Evolutionary conservation across 2,888 invertebrate species (phyloP).

Genomic region (Therioaphis trifolii): DNA sequence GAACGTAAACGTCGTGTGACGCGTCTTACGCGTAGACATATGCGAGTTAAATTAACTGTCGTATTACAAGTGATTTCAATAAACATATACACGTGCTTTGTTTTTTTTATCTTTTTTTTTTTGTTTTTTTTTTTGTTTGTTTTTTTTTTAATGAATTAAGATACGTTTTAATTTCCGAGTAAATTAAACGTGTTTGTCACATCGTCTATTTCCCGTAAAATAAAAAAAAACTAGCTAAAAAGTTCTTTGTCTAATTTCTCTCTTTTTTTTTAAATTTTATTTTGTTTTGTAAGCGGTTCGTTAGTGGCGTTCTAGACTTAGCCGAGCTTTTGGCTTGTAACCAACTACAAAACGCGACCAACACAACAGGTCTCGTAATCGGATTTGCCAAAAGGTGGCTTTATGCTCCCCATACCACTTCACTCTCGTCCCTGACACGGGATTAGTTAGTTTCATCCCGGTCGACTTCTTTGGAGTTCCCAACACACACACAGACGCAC

Average conservation of each 20-base stretch:
- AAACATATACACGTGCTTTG: too few species aligned
- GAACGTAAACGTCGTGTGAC: too few species aligned
- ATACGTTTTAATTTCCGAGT: too few species aligned
- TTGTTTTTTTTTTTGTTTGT: too few species aligned
- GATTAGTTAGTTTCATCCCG: slow-evolving; percentile 41
- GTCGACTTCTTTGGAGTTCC: slow-evolving; percentile 33
- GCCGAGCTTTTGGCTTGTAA: slow-evolving; percentile 52
- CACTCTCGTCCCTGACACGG: neutral
- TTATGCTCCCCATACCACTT: neutral
- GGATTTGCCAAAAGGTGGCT: slow-evolving; percentile 61
- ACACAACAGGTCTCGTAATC: slow-evolving; percentile 59
- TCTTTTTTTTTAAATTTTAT: neutral
- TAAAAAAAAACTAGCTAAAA: neutral
- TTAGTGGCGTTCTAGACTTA: slow-evolving; percentile 49
- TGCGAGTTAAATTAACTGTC: too few species aligned
- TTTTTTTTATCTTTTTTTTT: too few species aligned
- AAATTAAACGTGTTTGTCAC: neutral
- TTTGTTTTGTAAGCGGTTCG: slow-evolving; percentile 29
- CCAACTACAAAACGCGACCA: slow-evolving; percentile 55
- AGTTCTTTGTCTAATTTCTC: neutral
- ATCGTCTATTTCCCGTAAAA: neutral
- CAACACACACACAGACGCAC: too few species aligned
- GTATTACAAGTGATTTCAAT: too few species aligned
- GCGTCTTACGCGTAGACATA: too few species aligned
- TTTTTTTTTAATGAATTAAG: too few species aligned